Conservation (phyloP, 1,140 invertebrate genomes). For the Pomacea maculata region DNA sequence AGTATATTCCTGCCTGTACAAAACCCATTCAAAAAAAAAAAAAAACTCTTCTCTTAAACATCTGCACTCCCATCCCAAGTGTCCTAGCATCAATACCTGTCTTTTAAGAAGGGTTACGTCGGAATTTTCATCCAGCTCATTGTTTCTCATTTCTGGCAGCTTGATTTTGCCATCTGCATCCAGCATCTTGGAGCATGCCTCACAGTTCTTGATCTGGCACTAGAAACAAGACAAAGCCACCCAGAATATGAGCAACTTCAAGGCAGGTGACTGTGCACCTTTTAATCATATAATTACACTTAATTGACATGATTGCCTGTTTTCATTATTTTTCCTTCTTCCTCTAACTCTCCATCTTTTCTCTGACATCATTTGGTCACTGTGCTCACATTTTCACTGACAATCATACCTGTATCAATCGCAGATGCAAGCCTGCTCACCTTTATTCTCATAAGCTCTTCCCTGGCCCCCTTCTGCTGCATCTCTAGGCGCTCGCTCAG, state of each 20-base stretch:
- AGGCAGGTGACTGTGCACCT: too few relatives aligned
- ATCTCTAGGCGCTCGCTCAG: conserved; percentile 78
- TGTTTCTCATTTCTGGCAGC: conserved; percentile 42
- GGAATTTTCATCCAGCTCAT: conserved; percentile 49
- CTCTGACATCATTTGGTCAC: too few relatives aligned
- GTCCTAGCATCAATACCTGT: conserved; percentile 56
- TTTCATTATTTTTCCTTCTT: too few relatives aligned
- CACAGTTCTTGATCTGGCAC: conserved; percentile 43
- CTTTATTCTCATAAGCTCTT: conserved; percentile 61
- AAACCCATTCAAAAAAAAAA: too few relatives aligned
- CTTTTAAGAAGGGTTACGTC: conserved; percentile 47
- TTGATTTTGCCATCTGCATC: conserved; percentile 52
- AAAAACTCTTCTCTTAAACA: too few relatives aligned
- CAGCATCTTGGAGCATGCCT: conserved; percentile 55
- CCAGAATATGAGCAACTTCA: neutral
- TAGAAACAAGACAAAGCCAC: conserved; percentile 27
- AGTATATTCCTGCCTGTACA: too few relatives aligned
- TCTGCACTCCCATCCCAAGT: too few relatives aligned
- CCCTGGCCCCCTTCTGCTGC: conserved; percentile 72
- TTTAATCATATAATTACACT: too few relatives aligned
- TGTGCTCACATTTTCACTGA: too few relatives aligned
- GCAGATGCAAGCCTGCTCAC: conserved; percentile 36
- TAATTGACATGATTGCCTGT: too few relatives aligned
- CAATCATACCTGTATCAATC: too few relatives aligned
- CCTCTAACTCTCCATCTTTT: too few relatives aligned